Evolutionary conservation across 1,140 invertebrate species (phyloP).

Genomic region (Pseudomyrmex concolor): DNA sequence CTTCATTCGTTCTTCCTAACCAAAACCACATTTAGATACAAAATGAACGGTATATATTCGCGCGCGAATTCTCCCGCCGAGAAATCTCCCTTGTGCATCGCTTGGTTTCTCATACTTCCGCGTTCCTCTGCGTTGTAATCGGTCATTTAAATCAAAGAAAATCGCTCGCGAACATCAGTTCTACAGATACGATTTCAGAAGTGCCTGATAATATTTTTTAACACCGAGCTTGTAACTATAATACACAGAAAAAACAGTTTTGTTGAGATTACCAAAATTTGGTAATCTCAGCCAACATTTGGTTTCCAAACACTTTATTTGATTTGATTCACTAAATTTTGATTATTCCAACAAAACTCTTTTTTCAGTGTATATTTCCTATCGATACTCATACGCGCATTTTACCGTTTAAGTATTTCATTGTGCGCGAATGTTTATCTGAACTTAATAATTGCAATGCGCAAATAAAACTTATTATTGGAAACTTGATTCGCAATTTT

Average conservation of each 20-base stretch:
- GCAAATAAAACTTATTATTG: too few relatives aligned
- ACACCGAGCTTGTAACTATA: neutral
- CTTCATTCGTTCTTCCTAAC: constrained; percentile 81
- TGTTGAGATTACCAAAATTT: too few relatives aligned
- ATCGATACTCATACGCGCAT: too few relatives aligned
- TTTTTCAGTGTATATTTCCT: too few relatives aligned
- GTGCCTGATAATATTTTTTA: constrained; percentile 1
- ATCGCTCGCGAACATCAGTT: constrained; percentile 9
- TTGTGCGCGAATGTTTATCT: neutral
- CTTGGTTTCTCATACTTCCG: constrained; percentile 24
- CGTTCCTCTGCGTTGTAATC: constrained; percentile 40
- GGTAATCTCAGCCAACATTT: too few relatives aligned
- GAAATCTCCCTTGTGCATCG: constrained; percentile 41
- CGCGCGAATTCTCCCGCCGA: constrained; percentile 39
- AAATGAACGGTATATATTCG: constrained; percentile 51
- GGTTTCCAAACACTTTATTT: too few relatives aligned
- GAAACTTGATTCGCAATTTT: too few relatives aligned
- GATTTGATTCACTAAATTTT: too few relatives aligned
- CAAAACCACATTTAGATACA: constrained; percentile 77
- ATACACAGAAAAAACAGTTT: too few relatives aligned
- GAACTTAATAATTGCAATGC: too few relatives aligned
- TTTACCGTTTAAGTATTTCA: neutral
- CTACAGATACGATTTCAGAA: constrained; percentile 12
- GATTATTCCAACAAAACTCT: too few relatives aligned
- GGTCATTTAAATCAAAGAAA: constrained; percentile 29